A percentile compares a stretch with the other conserved stretches of the same genome.
These are phyloP conservation scores for Delphinus delphis DNA, from an alignment of 2,113 vertebrate species.

Conservation along the genomic window DNA sequence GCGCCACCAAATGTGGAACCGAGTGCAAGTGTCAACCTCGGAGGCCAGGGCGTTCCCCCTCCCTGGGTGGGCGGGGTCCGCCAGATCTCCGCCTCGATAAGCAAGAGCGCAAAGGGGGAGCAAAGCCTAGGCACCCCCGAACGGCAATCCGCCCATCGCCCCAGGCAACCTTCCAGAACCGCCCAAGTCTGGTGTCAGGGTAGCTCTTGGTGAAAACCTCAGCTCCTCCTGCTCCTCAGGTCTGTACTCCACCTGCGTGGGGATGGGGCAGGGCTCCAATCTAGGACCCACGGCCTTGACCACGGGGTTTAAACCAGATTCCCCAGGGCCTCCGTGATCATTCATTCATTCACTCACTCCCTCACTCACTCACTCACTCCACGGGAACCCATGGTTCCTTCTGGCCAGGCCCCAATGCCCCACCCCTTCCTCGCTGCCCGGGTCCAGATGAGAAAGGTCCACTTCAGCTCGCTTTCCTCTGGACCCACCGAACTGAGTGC, in stretches of 20 bases:
- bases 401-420: background rate
- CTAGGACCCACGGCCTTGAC: background rate
- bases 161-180: background rate
- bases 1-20: rapidly evolving
- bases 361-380: background rate
- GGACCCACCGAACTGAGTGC: background rate
- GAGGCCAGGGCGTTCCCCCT: background rate
- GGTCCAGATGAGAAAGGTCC: background rate
- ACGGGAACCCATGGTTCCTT: background rate
- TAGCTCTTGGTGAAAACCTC: background rate
- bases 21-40: background rate
- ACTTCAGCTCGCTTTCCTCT: background rate
- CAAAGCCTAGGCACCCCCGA: background rate
- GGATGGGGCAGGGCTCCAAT: background rate
- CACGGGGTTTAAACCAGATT: background rate
- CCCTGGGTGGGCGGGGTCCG: rapidly evolving
- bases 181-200: background rate
- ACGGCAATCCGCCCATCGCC: background rate
- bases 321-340: background rate
- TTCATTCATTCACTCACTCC: too few species aligned
- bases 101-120: background rate
- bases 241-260: background rate
- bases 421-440: background rate
- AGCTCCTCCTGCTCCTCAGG: background rate
- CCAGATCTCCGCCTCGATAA: background rate